Evolutionary conservation across 2,797 vertebrate genomes (phyloP), one percentile per base, ranked within the genome.

Genomic region (Parotocinclus haroldoi): DNA sequence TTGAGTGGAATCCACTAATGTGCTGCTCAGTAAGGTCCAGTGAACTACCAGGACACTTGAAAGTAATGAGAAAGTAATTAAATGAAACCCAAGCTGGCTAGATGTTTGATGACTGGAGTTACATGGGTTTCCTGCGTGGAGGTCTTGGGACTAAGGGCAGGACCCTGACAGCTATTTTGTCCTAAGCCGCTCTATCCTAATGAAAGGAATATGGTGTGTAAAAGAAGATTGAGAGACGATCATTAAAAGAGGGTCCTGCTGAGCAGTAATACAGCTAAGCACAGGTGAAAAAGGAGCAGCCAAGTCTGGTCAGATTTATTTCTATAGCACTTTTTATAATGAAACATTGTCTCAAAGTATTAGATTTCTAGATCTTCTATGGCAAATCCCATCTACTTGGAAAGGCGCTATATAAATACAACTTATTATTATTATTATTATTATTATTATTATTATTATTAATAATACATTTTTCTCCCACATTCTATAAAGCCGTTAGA

Each of bases 21-120:
- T 14, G 13, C 51, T 68, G 56, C 39, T 58, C 53, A 55, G 58
- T 50, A 38, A 54, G 42, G 14, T 61, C 39, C 66, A 39, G 54
- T 46, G 46, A 40, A 70, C 57, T 60, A 48, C 53, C 61, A 69
- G 71, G 63, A 71, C 63, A 67, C 61, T 50, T 58, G 72, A 63
- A 72, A 69, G 68, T 75, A 78, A 76, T 75, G 66, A 77, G 66
- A 59, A 68, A 56, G 73, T 76, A 76, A 79, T 76, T 75, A 68
- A 73, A 77, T 70, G 66, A 67, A 76, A 68, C 48, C 46, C 65
- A 63, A 68, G 50, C 56, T 68, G 66, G 70, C 45, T 27, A 59
- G 55, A 58, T 52, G 72, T 74, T 68, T 73, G 51, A 17, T 36
- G 40, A 44, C 61, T 38, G 50, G 44, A 63, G 59, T 72, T 66